Conservation (phyloP, 2,888 invertebrate species). For the Druceiella hillmani region DNA sequence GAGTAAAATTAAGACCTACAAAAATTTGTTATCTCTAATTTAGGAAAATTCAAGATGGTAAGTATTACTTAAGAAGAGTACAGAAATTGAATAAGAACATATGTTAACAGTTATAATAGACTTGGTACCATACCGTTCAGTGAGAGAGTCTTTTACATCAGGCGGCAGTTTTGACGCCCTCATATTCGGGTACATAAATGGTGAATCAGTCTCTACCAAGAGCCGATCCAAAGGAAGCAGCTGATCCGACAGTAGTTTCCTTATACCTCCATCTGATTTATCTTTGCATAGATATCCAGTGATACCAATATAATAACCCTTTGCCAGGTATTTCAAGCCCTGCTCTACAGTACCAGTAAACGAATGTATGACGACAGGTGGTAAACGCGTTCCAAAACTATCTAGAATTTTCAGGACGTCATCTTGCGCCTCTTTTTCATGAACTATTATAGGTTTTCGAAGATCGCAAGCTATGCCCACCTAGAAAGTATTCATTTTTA, state of each 20-base stretch:
- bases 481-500: conserved; percentile 37
- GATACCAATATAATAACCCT: conserved; percentile 40
- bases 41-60: too few relatives aligned
- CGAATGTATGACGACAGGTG: conserved; percentile 85
- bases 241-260: conserved; percentile 75
- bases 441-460: conserved; percentile 82
- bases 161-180: conserved; percentile 86
- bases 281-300: conserved; percentile 83
- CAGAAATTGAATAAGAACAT: too few relatives aligned
- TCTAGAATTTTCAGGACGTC: conserved; percentile 71
- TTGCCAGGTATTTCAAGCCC: conserved; percentile 50
- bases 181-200: conserved; percentile 95
- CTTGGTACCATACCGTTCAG: too few relatives aligned
- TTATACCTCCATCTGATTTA: conserved; percentile 85
- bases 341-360: conserved; percentile 87
- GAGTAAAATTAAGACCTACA: too few relatives aligned
- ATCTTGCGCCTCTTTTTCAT: conserved; percentile 87
- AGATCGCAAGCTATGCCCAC: conserved; percentile 81
- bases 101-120: too few relatives aligned
- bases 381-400: conserved; percentile 49
- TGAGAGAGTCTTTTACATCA: conserved; percentile 81
- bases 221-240: conserved; percentile 77
- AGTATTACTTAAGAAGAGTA: too few relatives aligned
- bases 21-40: too few relatives aligned
- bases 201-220: conserved; percentile 89